Percentiles rank a stretch among this genome's conserved stretches.
Evolutionary conservation across 2,888 invertebrate genomes (phyloP).

Genomic region (Nymphalis urticae): DNA sequence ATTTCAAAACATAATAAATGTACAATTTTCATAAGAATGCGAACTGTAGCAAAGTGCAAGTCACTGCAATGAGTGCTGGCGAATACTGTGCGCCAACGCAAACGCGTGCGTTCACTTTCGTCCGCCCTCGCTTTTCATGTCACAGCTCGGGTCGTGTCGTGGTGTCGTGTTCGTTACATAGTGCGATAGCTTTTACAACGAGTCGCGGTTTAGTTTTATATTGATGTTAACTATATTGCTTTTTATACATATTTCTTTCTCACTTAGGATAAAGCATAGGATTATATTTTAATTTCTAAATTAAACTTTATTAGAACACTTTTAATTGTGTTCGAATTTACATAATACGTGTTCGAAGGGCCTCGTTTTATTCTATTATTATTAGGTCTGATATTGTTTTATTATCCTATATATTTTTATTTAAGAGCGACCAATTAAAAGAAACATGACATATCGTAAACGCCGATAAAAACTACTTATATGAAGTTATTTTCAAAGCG

Average conservation of each 20-base stretch:
- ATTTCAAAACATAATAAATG: background rate
- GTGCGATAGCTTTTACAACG: background rate
- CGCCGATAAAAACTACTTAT: background rate
- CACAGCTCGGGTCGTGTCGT: background rate
- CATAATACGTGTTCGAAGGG: no score
- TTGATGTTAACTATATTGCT: background rate
- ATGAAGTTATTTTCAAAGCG: background rate
- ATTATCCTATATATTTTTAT: no score
- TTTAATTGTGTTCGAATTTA: no score
- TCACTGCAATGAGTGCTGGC: slow-evolving; percentile 1
- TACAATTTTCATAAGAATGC: no score
- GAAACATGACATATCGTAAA: no score
- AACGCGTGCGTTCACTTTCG: slow-evolving; percentile 23
- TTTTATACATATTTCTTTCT: no score
- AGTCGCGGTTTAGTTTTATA: background rate
- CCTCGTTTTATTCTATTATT: no score
- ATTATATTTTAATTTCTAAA: no score
- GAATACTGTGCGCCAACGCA: slow-evolving; percentile 18
- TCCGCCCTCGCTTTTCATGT: slow-evolving; percentile 20
- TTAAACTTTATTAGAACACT: no score
- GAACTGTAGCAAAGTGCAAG: slow-evolving; percentile 16
- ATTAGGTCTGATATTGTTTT: no score
- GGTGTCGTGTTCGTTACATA: background rate
- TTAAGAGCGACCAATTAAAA: no score
- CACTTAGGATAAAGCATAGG: no score